Evolutionary conservation across 2,888 invertebrate genomes (phyloP), one percentile per base, ranked within the genome.

Genomic region (Perithous albicinctus): DNA sequence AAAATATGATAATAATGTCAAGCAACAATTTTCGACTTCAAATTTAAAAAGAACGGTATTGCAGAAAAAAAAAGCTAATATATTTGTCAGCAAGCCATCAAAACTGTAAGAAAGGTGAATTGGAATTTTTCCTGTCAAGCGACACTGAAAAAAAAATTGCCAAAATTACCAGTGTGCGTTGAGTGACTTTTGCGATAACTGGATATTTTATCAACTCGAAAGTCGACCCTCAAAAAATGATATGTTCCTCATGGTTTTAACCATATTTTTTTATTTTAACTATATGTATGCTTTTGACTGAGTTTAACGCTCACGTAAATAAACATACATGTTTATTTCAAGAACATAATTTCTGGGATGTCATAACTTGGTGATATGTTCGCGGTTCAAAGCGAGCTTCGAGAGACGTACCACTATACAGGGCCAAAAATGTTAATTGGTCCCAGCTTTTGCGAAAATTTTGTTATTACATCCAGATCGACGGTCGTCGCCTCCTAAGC

Each of bases 401-500:
- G 59, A 35, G 59, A 35, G n/a, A 77, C 80, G 81, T 69, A 35
- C 38, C 67, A 63, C 51, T n/a, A n/a, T n/a, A 32, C 20, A 35
- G 69, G 41, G 15, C 72, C 48, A 73, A 61, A n/a, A 18, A 48
- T 46, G 26, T 35, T 67, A 20, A 8, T 51, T 51, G 38, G 59
- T 18, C 15, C 67, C 12, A 32, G 73, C 63, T 73, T 70, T 64
- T 38, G 46, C 23, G 64, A 59, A 69, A 51, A 51, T 67, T 67
- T 63, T 64, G 46, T 59, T 59, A 8, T 10, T 23, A 38, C 26
- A 46, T 61, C 5, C 74, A 78, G 80, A 80, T 78, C 46, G 74
- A 81, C 69, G 67, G 74, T 78, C 66, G 74, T 78, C 69, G 74
- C 69, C 81, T 81, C 69, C 54, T 76, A 15, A n/a, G 46, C 20